These are phyloP conservation scores for Talpa occidentalis DNA, from an alignment of 2,113 vertebrate species.

Conservation along the genomic window DNA sequence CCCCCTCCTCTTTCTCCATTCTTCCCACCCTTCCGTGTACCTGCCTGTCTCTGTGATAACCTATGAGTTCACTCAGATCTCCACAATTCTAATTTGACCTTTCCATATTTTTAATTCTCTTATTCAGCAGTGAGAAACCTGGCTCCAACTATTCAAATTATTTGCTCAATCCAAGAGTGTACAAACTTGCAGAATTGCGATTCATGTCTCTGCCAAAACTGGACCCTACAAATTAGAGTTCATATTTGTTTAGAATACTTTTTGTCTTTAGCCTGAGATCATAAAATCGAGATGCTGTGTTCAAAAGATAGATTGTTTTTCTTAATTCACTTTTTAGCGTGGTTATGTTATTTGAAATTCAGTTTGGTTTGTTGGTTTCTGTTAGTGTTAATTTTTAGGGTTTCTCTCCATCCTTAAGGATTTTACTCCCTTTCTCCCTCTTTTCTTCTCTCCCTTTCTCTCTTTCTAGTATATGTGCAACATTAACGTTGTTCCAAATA, in stretches of 20 bases:
- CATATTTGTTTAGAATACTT: not conserved
- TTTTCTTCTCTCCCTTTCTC: not conserved
- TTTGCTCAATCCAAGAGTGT: not conserved
- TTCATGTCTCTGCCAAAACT: not conserved
- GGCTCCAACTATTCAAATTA: not conserved
- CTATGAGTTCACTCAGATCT: not conserved
- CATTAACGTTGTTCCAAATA: not conserved
- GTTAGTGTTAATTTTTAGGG: not conserved
- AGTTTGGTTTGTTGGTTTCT: not conserved
- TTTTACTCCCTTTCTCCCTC: not conserved
- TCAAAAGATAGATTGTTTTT: not conserved
- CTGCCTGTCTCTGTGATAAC: not conserved
- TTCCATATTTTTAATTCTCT: not conserved
- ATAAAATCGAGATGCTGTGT: not conserved
- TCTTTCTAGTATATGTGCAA: not conserved
- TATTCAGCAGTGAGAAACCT: not conserved
- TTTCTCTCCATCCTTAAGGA: not conserved
- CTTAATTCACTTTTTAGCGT: not conserved
- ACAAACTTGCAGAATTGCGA: not conserved
- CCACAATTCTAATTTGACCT: not conserved
- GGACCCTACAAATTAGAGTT: not conserved
- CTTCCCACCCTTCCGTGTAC: not conserved
- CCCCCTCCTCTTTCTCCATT: not conserved
- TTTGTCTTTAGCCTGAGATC: not conserved
- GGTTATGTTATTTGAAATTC: constrained; percentile 1